Conservation (phyloP, 2,113 vertebrate species). For the Rattus norvegicus region DNA sequence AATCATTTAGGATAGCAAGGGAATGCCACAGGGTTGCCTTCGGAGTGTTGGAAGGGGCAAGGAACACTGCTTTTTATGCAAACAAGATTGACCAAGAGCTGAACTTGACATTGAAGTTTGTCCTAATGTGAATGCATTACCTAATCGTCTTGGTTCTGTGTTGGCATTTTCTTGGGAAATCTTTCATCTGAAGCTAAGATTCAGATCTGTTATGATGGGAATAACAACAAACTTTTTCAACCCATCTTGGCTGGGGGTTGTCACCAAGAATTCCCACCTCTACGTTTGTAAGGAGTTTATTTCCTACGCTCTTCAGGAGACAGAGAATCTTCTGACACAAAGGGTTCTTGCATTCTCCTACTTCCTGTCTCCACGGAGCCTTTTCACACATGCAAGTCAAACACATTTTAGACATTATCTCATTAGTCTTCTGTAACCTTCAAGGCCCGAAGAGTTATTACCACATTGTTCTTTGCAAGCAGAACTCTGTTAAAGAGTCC, state of each 20-base stretch:
- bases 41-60: not conserved
- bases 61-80: conserved; percentile 28
- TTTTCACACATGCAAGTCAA: conserved; percentile 57
- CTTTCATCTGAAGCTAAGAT: conserved; percentile 50
- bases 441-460: conserved; percentile 61
- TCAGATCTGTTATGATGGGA: conserved; percentile 43
- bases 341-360: conserved; percentile 56
- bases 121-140: conserved; percentile 32
- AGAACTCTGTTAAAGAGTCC: not conserved
- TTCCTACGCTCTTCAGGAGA: conserved; percentile 52
- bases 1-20: not conserved
- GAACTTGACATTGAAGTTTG: conserved; percentile 58
- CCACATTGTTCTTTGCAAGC: conserved; percentile 28
- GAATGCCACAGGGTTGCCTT: conserved; percentile 39
- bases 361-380: conserved; percentile 40
- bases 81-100: conserved; percentile 39
- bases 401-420: conserved; percentile 70
- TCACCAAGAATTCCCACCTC: conserved; percentile 34
- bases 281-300: conserved; percentile 50
- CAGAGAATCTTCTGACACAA: conserved; percentile 16
- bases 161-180: conserved; percentile 63
- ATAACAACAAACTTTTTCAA: conserved; percentile 56
- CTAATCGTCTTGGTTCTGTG: not conserved
- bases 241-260: not conserved
- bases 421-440: conserved; percentile 63